Base-by-base conservation (phyloP, 1,140 invertebrate genomes). In the Drosophila parabipectinata region DNA sequence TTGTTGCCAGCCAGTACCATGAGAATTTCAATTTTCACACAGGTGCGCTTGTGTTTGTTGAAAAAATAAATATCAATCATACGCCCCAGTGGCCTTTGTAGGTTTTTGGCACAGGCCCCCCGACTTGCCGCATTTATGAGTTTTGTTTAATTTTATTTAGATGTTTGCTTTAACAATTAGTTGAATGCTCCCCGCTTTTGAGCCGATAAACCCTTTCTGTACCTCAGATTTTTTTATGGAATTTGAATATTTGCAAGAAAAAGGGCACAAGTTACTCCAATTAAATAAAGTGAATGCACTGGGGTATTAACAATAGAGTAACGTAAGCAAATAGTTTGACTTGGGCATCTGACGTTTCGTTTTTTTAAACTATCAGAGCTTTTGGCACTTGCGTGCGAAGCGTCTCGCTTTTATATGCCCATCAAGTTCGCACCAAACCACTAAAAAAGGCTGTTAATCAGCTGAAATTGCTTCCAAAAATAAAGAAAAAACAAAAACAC, bases 1-100 rank as follows among this genome's bases (percentile, higher is more conserved):
- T 78, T 87, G 74, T 78, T 77, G 68, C 56, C 72, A 53, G 68
- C 56, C 72, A 53, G 66, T 63, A 61, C 78, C 78, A 82, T 87
- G 81, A 85, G 81, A 85, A 85, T 85, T 85, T 85, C 74, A 85
- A 85, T 82, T 87, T 82, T 82, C 79, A 68, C 81, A 82, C 82
- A 87, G 82, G 82, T 87, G 82, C 48, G 58, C 77, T 78, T 87
- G 74, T 87, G 78, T 85, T 87, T 87, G 82, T 78, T 68, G 74
- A 81, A 87, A 85, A 82, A 87, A 87, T 87, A 87, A 87, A 87
- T 87, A 87, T 87, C 82, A 87, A 87, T 87, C 82, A 87, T 87
- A 87, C 83, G 83, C 78, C 74, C 69, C 77, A 87, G 61, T 77
- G 72, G 68, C 48, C 60, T 53, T 30, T 62, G 44, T 57, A 75